Percentiles rank a stretch among this genome's conserved stretches.
Conservation (phyloP, 2,888 invertebrate species). For the Alcis repandata region DNA sequence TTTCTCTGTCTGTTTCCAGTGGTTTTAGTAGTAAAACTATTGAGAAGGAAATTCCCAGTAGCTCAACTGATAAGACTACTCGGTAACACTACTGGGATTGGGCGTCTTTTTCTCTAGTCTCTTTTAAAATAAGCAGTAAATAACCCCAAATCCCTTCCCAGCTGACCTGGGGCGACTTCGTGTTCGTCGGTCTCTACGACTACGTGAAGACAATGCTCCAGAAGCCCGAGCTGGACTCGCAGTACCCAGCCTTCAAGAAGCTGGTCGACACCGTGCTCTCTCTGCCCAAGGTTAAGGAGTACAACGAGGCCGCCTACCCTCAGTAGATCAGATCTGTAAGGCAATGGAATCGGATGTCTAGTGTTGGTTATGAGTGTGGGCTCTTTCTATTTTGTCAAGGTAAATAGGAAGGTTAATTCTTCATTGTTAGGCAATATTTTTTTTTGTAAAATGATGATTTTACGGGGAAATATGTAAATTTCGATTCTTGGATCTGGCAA, state of each 20-base stretch:
- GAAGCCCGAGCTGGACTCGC: constrained; percentile 62
- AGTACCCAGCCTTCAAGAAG: constrained; percentile 74
- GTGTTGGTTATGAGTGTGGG: neutral
- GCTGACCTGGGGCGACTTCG: constrained; percentile 78
- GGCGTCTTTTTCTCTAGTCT: too few relatives aligned
- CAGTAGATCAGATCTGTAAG: constrained; percentile 14
- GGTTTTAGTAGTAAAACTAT: too few relatives aligned
- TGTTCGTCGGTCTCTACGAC: constrained; percentile 66
- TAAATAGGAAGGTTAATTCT: neutral
- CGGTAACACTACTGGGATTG: too few relatives aligned
- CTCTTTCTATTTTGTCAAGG: neutral
- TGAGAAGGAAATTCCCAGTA: too few relatives aligned
- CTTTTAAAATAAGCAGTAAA: neutral
- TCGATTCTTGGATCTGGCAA: too few relatives aligned
- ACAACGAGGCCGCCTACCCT: constrained; percentile 56
- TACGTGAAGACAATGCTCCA: constrained; percentile 61
- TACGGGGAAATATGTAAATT: too few relatives aligned
- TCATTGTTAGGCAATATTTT: too few relatives aligned
- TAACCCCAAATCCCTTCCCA: too few relatives aligned
- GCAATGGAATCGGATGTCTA: neutral
- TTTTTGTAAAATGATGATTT: too few relatives aligned
- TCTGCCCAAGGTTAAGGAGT: constrained; percentile 73
- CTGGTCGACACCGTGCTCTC: constrained; percentile 65
- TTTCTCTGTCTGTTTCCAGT: too few relatives aligned
- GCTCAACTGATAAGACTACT: too few relatives aligned